Evolutionary conservation across 2,888 invertebrate genomes (phyloP), one percentile per base, ranked within the genome.

Genomic region (Euzetes globulus): DNA sequence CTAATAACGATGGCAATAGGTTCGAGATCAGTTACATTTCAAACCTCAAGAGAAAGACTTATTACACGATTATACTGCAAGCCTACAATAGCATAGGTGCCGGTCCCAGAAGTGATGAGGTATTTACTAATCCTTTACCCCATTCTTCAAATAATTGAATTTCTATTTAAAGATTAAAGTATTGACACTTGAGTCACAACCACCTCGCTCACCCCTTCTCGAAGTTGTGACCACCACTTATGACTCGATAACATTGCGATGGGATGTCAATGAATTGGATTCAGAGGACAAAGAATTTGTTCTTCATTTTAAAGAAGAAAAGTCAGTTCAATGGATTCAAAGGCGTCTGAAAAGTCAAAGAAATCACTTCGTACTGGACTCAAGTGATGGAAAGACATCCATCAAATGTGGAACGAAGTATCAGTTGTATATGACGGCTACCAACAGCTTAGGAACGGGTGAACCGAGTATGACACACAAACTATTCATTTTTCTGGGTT

Each of bases 81-180:
- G 82, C 83, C 5, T 82, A 81, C 76, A 83, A 83, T 77, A 78
- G 78, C 13, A 80, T 80, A 75, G 83, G 83, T 5, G 80, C 81
- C 37, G 83, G 83, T 52, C 83, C 83, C 0, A 78, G 80, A 15
- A 82, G 82, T 5, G 79, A 79, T 0, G 74, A 74, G 52, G 72
- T 76, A 27, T 37, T 50, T 19, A 1, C 4, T 27, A 55, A 55
- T n/a, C n/a, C n/a, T n/a, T n/a, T n/a, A n/a, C n/a, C n/a, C n/a
- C n/a, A n/a, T n/a, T n/a, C n/a, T 55, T 55, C 47, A 9, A 47
- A 47, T 13, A n/a, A 63, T 63, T 72, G 27, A 22, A 13, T 72
- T 37, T 41, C 19, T 68, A 3, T 17, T 29, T 11, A 17, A 47
- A 74, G 74, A 33, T 74, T 15, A 74, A 37, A 37, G 74, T 74